Conservation (phyloP, 2,888 invertebrate genomes). For the Dryobotodes eremita region DNA sequence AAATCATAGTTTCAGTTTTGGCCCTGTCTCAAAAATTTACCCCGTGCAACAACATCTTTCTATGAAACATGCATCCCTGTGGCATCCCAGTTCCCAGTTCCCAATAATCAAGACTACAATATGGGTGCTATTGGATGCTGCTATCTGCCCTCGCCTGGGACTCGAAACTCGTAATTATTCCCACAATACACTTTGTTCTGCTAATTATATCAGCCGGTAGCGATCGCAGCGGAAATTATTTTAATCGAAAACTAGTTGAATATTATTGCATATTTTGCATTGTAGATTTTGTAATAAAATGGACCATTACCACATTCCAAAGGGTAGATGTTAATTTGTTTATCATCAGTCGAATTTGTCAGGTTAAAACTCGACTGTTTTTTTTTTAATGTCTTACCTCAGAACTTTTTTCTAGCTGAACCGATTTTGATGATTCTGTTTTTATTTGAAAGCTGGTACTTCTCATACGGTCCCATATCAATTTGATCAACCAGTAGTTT, state of each 20-base stretch:
- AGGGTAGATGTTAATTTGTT: not conserved
- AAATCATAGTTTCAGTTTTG: not conserved
- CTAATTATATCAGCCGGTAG: constrained; percentile 61
- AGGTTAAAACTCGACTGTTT: not conserved
- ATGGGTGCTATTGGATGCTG: constrained; percentile 60
- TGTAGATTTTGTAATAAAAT: not conserved
- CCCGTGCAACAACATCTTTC: not conserved
- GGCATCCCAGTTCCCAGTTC: constrained; percentile 2
- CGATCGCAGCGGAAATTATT: constrained; percentile 33
- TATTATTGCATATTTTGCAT: constrained; percentile 4
- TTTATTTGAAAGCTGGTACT: too few relatives aligned
- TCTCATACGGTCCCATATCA: too few relatives aligned
- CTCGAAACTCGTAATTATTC: constrained; percentile 66
- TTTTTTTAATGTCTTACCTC: too few relatives aligned
- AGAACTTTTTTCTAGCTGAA: too few relatives aligned
- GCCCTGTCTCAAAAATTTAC: not conserved
- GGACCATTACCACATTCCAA: not conserved
- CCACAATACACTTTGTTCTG: constrained; percentile 48
- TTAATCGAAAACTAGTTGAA: constrained; percentile 16
- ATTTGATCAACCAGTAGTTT: too few relatives aligned
- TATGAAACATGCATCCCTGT: constrained; percentile 1
- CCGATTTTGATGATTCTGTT: too few relatives aligned
- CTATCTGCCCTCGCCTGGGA: constrained; percentile 31
- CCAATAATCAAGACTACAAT: constrained; percentile 28
- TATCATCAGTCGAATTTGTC: not conserved